phyloP scores from a whole-genome alignment of 2,888 invertebrate species.

The Acanthosepion esculentum region DNA sequence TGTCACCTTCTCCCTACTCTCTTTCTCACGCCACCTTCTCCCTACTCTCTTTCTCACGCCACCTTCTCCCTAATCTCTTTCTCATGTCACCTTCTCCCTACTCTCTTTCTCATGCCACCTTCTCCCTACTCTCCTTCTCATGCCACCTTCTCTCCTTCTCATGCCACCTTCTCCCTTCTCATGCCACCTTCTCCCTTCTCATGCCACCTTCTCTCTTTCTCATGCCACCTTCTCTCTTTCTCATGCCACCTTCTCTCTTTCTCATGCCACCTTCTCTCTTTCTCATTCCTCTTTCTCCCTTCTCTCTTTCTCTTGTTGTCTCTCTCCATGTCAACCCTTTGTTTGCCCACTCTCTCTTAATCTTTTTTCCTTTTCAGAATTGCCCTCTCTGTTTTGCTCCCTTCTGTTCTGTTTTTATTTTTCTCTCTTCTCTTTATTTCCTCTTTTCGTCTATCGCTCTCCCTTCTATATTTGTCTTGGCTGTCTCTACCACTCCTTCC shows the following conservation, averaged over 20 bases:
- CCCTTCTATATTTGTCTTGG: no score
- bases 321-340: background rate
- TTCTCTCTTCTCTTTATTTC: no score
- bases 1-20: no score
- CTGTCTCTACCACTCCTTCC: no score
- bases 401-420: no score
- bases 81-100: accelerated
- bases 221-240: accelerated
- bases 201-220: background rate
- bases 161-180: accelerated
- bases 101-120: background rate
- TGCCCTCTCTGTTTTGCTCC: no score
- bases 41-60: no score
- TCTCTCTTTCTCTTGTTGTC: background rate
- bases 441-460: no score
- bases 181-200: accelerated
- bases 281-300: no score
- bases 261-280: background rate
- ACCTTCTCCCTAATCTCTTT: background rate
- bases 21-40: background rate
- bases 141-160: background rate
- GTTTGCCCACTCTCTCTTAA: background rate
- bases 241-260: no score
- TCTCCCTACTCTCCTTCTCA: background rate
- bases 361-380: background rate